A percentile compares a stretch with the other conserved stretches of the same genome.
phyloP scores from a whole-genome alignment of 2,888 invertebrate genomes.

The Microplitis manilae region DNA sequence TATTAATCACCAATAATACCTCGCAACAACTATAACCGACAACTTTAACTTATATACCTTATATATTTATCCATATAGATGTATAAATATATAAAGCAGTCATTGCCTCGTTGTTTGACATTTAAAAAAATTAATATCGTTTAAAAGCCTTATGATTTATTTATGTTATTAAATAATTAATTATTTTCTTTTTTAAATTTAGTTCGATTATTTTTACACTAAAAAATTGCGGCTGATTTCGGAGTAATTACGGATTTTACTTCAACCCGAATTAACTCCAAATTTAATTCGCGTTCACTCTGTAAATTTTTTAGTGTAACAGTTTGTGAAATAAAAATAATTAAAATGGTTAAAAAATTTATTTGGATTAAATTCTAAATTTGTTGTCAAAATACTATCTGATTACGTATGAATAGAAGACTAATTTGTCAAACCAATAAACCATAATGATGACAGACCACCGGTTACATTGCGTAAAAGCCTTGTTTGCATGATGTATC shows the following conservation, averaged over 20 bases:
- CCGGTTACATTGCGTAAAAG: not conserved
- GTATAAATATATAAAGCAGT: not conserved
- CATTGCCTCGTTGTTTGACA: not conserved
- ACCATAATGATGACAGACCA: not conserved
- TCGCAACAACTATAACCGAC: not conserved
- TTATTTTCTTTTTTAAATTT: too few relatives aligned
- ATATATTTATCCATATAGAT: not conserved
- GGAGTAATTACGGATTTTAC: too few relatives aligned
- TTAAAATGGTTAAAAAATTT: not conserved
- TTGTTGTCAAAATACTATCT: not conserved
- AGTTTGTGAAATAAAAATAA: not conserved
- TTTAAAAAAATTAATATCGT: not conserved
- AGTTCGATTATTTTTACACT: too few relatives aligned
- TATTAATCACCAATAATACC: conserved; percentile 6
- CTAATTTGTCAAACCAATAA: not conserved
- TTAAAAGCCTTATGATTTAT: not conserved
- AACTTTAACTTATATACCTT: not conserved
- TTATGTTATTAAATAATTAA: not conserved
- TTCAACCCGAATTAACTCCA: too few relatives aligned
- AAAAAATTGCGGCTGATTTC: too few relatives aligned
- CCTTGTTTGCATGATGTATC: conserved; percentile 5
- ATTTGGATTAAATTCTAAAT: not conserved
- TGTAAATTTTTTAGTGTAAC: not conserved
- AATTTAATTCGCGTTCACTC: too few relatives aligned
- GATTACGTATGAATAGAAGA: not conserved